Base-by-base conservation (phyloP, 2,888 invertebrate genomes). In the Escarpia spicata region DNA sequence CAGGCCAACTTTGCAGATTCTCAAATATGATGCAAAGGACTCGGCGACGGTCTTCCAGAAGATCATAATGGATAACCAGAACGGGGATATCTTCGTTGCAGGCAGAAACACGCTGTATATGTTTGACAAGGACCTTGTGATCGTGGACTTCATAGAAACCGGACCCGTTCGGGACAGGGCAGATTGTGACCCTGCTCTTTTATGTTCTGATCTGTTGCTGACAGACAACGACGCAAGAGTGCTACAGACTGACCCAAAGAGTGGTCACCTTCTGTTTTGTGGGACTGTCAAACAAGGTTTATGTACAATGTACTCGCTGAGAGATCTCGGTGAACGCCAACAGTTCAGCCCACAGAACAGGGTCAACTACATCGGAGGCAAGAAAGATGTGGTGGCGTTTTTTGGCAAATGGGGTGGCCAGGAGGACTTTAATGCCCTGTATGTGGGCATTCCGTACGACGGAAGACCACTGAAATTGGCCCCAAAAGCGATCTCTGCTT, bases 371-470 rank as follows among this genome's bases (percentile, higher is more conserved):
- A 31, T 93, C 15, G 94, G 94, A 15, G 92, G 93, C 60, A 52
- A 45, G 31, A 91, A 90, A 19, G 91, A 90, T 60, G 92, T 92
- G 8, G 92, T 92, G 15, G 93, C 93, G 3, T 93, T 93, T 92
- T 93, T 92, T 92, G 44, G 45, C n/a, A 91, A 52, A 31, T 43
- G 92, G 31, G 75, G 75, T 12, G 58, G 31, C 26, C 37, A 43
- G 8, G 90, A 43, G 31, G 60, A 60, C n/a, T 31, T n/a, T 37
- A 31, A 45, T 9, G 92, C 92, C 26, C 45, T 95, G 0, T 95
- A 94, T 92, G 94, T 94, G 12, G 95, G 94, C 90, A 93, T 93
- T 31, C 93, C 94, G 19, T 94, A 94, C 91, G 95, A 95, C 93
- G 94, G 92, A 10, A 92, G 94, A 2, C 93, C 89, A 3, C 0